Conservation (phyloP, 2,113 vertebrate species). For the Hippocampus zosterae region DNA sequence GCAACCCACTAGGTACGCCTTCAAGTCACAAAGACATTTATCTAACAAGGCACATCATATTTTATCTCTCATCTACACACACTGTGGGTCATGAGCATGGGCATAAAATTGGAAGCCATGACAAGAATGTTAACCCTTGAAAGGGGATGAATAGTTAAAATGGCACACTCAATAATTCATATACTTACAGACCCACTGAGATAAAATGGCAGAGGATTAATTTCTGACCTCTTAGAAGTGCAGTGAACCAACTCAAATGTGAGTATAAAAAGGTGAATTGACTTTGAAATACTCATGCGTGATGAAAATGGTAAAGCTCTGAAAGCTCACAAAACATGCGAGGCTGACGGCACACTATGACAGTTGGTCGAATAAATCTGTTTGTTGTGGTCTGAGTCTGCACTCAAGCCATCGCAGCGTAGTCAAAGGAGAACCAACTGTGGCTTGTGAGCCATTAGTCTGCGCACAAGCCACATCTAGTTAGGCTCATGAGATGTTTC, state of each 20-base stretch:
- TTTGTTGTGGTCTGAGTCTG: neutral
- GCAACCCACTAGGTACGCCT: constrained; percentile 22
- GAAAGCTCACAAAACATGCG: neutral
- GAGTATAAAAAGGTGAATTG: neutral
- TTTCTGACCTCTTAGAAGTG: neutral
- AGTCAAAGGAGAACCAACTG: constrained; percentile 49
- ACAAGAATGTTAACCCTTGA: neutral
- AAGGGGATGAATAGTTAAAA: neutral
- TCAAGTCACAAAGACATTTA: constrained; percentile 10
- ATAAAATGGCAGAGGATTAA: neutral
- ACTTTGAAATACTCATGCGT: neutral
- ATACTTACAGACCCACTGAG: neutral
- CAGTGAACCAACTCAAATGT: neutral
- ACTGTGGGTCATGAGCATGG: neutral
- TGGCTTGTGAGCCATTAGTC: constrained; percentile 52
- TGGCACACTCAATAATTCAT: neutral
- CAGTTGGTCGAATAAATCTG: neutral
- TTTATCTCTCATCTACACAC: constrained; percentile 9
- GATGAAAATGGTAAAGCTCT: neutral
- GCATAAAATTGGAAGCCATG: neutral
- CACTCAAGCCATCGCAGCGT: constrained; percentile 27
- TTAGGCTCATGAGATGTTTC: constrained; percentile 53
- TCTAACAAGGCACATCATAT: constrained; percentile 23
- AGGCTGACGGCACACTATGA: neutral
- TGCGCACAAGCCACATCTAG: constrained; percentile 45